A percentile compares a stretch with the other conserved stretches of the same genome.
phyloP scores from a whole-genome alignment of 2,888 invertebrate species.

The Meganola albula region DNA sequence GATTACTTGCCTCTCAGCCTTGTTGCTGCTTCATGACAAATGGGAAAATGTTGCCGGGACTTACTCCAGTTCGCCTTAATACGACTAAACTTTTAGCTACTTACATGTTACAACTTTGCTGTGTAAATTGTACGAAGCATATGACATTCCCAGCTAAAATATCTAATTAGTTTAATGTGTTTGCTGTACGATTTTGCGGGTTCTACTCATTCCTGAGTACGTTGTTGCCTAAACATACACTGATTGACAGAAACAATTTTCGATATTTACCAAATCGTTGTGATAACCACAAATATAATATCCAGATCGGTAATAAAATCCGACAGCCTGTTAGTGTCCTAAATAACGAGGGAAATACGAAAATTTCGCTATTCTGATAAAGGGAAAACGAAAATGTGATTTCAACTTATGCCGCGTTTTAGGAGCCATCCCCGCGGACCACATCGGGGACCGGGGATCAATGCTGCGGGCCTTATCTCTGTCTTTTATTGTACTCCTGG shows the following conservation, averaged over 20 bases:
- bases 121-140: not conserved
- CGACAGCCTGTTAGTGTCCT: slow-evolving; percentile 32
- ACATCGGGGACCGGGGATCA: slow-evolving; percentile 35
- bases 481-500: slow-evolving; percentile 31
- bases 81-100: slow-evolving; percentile 35
- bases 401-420: slow-evolving; percentile 50
- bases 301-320: slow-evolving; percentile 33
- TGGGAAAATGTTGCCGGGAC: slow-evolving; percentile 39
- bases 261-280: slow-evolving; percentile 13
- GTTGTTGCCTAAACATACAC: no score
- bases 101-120: slow-evolving; percentile 33
- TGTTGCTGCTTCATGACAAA: slow-evolving; percentile 47
- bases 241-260: slow-evolving; percentile 17
- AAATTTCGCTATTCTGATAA: slow-evolving; percentile 40
- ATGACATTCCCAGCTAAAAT: no score
- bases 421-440: slow-evolving; percentile 41
- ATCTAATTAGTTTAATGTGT: no score
- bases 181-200: no score
- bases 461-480: slow-evolving; percentile 40
- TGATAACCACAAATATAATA: slow-evolving; percentile 19
- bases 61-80: slow-evolving; percentile 37
- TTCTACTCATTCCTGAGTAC: no score
- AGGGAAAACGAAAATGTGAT: slow-evolving; percentile 39
- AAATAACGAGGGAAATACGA: slow-evolving; percentile 33
- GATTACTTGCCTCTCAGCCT: slow-evolving; percentile 45